Evolutionary conservation across 2,888 invertebrate species (phyloP).

Genomic region (Hybos culiciformis): DNA sequence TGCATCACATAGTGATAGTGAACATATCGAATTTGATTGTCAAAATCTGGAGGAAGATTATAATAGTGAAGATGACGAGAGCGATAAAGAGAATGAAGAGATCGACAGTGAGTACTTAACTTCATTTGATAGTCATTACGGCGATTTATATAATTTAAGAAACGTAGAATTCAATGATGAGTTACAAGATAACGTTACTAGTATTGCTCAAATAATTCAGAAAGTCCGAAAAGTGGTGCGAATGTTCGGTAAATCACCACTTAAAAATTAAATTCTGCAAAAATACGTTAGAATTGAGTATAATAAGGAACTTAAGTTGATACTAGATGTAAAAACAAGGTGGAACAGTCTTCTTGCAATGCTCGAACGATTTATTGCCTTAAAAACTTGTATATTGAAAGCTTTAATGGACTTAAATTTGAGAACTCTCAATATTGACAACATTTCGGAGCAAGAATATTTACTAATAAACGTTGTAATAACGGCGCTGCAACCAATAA

Average conservation of each 20-base stretch:
- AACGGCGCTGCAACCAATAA: background rate
- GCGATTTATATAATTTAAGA: background rate
- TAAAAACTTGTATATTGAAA: background rate
- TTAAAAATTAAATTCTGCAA: constrained; percentile 12
- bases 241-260: constrained; percentile 4
- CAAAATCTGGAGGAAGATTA: background rate
- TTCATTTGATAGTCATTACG: background rate
- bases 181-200: background rate
- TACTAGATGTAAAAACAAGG: constrained; percentile 11
- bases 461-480: background rate
- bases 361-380: constrained; percentile 9
- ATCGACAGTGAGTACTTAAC: background rate
- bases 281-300: constrained; percentile 9
- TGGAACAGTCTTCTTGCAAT: constrained; percentile 12
- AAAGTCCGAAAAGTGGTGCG: background rate
- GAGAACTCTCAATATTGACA: background rate
- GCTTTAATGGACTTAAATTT: background rate
- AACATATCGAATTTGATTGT: background rate
- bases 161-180: background rate
- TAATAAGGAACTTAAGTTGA: constrained; percentile 10
- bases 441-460: background rate
- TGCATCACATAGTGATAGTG: background rate
- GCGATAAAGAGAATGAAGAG: background rate
- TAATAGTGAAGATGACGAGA: background rate
- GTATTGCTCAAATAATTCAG: background rate